phyloP scores from a whole-genome alignment of 2,113 vertebrate genomes.

The Nycticebus coucang region DNA sequence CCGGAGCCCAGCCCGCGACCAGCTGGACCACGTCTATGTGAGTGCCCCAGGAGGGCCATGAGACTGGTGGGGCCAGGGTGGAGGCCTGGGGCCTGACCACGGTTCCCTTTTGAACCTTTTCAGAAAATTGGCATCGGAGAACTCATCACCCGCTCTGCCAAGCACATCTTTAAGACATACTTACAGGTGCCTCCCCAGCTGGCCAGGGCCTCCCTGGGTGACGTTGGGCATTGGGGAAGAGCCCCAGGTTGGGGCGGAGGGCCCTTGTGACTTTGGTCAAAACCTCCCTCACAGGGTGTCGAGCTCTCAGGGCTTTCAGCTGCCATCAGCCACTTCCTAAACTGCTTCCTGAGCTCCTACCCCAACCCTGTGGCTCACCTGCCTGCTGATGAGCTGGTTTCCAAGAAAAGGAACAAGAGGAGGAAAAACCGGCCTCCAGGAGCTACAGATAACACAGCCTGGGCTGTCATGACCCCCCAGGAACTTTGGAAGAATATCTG shows the following conservation, averaged over 20 bases:
- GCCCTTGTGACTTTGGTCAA: background rate
- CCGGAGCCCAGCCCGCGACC: conserved; percentile 90
- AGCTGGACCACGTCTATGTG: conserved; percentile 96
- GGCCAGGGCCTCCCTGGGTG: background rate
- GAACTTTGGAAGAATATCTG: conserved; percentile 97
- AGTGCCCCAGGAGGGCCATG: conserved; percentile 42
- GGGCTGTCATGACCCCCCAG: conserved; percentile 95
- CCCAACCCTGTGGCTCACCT: conserved; percentile 96
- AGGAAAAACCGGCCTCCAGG: conserved; percentile 94
- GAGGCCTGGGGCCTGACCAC: background rate
- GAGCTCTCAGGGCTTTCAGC: conserved; percentile 97
- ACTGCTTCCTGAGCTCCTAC: conserved; percentile 98
- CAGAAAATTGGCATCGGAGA: conserved; percentile 98
- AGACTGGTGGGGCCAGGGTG: fast-evolving
- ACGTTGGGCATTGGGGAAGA: background rate
- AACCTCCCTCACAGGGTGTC: conserved; percentile 88
- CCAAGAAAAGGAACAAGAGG: conserved; percentile 95
- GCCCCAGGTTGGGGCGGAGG: background rate
- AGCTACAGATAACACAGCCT: conserved; percentile 94
- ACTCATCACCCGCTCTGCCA: conserved; percentile 96
- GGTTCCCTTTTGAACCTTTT: conserved; percentile 58
- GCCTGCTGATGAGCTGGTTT: conserved; percentile 95
- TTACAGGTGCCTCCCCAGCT: conserved; percentile 90
- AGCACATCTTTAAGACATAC: conserved; percentile 99
- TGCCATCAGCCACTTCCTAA: conserved; percentile 98